A percentile compares a stretch with the other conserved stretches of the same genome.
phyloP scores from a whole-genome alignment of 2,113 vertebrate genomes.

The Thalassoma bifasciatum region DNA sequence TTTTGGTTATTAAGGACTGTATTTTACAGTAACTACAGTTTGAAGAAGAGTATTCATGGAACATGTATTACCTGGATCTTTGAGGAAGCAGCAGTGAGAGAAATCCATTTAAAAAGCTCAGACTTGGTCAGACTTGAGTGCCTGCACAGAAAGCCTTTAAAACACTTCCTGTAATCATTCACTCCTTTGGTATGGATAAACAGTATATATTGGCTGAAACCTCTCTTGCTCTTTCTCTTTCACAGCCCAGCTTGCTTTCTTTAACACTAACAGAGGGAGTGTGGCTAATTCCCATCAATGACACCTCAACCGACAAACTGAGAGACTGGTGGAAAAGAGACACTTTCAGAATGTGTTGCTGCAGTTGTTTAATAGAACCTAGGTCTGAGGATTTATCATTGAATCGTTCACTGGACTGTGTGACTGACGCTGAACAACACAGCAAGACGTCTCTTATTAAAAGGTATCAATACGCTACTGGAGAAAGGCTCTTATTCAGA shows the following conservation, averaged over 20 bases:
- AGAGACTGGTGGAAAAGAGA: conserved; percentile 16
- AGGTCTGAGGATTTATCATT: background rate
- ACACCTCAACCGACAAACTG: conserved; percentile 50
- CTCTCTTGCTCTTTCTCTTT: conserved; percentile 38
- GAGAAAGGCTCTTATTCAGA: background rate
- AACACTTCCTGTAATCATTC: conserved; percentile 1
- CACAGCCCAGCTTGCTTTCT: conserved; percentile 73
- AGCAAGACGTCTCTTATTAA: conserved; percentile 1
- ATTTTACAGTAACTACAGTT: background rate
- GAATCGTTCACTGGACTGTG: background rate
- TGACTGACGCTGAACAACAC: conserved; percentile 10
- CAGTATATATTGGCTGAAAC: conserved; percentile 12
- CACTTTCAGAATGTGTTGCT: background rate
- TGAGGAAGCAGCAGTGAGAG: background rate
- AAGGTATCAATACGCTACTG: conserved; percentile 6
- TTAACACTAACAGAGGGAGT: conserved; percentile 57
- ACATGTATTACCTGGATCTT: background rate
- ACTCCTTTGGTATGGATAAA: background rate
- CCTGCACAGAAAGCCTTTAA: background rate
- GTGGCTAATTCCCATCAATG: conserved; percentile 45
- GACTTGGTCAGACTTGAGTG: background rate
- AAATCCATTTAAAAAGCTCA: background rate
- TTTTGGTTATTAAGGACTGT: background rate
- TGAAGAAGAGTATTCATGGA: background rate
- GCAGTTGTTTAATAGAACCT: conserved; percentile 3